Evolutionary conservation across 2,113 vertebrate species (phyloP).

Genomic region (Bagarius yarrelli): DNA sequence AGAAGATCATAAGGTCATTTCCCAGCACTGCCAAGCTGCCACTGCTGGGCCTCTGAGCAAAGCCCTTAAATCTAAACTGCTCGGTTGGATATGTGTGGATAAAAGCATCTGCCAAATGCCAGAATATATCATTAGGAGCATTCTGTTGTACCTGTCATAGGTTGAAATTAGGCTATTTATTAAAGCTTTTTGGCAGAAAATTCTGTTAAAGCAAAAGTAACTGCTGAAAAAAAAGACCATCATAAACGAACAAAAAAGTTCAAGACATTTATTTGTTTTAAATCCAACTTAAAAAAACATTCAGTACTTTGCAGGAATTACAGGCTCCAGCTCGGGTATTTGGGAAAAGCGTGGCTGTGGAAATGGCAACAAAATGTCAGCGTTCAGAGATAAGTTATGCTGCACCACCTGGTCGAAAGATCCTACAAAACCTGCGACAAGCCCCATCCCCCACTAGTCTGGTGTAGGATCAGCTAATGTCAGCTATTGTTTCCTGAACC

Average conservation of each 20-base stretch:
- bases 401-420: background rate
- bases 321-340: background rate
- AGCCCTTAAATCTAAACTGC: too few species aligned
- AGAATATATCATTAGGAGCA: too few species aligned
- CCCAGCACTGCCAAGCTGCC: too few species aligned
- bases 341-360: background rate
- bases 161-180: too few species aligned
- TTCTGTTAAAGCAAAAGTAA: too few species aligned
- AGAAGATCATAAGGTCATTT: too few species aligned
- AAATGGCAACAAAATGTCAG: background rate
- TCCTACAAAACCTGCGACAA: background rate
- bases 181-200: too few species aligned
- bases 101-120: too few species aligned
- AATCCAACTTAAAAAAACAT: background rate
- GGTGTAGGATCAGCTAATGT: background rate
- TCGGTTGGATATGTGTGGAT: too few species aligned
- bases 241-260: background rate
- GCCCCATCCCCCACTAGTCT: background rate
- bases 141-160: too few species aligned
- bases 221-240: too few species aligned
- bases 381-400: background rate
- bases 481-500: background rate
- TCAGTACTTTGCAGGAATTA: background rate
- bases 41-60: too few species aligned
- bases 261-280: background rate